Evolutionary conservation across 2,113 vertebrate species (phyloP).

Genomic region (Carassius carassius): DNA sequence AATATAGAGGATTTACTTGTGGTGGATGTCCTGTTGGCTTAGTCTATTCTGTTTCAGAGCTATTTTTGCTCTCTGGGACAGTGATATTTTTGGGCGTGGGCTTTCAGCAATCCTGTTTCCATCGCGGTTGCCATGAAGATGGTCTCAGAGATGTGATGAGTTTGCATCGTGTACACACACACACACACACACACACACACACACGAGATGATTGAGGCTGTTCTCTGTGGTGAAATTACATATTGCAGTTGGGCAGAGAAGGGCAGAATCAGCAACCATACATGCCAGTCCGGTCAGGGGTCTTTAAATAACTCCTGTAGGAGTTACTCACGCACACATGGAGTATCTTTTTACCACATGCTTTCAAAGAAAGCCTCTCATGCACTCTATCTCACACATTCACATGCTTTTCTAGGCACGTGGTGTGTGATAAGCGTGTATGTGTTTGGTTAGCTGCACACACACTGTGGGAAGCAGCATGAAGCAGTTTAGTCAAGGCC

Average conservation of each 20-base stretch:
- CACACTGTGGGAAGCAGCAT: slow-evolving; percentile 40
- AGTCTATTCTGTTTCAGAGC: slow-evolving; percentile 31
- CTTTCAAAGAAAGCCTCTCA: slow-evolving; percentile 34
- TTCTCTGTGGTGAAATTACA: slow-evolving; percentile 55
- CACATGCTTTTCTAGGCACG: slow-evolving; percentile 30
- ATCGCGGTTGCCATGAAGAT: slow-evolving; percentile 63
- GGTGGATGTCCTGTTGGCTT: background rate
- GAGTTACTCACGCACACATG: slow-evolving; percentile 4
- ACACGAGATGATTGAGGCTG: slow-evolving; percentile 21
- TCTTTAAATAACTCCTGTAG: slow-evolving; percentile 68
- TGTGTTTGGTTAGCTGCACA: slow-evolving; percentile 47
- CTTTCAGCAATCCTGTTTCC: slow-evolving; percentile 59
- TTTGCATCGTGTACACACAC: slow-evolving; percentile 51
- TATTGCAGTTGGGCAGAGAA: slow-evolving; percentile 53
- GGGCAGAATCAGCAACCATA: slow-evolving; percentile 54
- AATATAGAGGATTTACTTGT: background rate
- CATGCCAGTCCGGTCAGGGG: slow-evolving; percentile 60
- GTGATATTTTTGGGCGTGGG: slow-evolving; percentile 60
- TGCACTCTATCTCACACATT: slow-evolving; percentile 29
- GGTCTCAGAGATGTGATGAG: slow-evolving; percentile 46
- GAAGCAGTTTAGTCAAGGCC: slow-evolving; percentile 24
- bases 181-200: no score
- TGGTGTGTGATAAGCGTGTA: slow-evolving; percentile 49
- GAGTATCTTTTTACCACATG: slow-evolving; percentile 26
- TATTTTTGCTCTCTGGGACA: slow-evolving; percentile 59